Base-by-base conservation (phyloP, 2,888 invertebrate genomes). In the Nasonovia ribisnigri region DNA sequence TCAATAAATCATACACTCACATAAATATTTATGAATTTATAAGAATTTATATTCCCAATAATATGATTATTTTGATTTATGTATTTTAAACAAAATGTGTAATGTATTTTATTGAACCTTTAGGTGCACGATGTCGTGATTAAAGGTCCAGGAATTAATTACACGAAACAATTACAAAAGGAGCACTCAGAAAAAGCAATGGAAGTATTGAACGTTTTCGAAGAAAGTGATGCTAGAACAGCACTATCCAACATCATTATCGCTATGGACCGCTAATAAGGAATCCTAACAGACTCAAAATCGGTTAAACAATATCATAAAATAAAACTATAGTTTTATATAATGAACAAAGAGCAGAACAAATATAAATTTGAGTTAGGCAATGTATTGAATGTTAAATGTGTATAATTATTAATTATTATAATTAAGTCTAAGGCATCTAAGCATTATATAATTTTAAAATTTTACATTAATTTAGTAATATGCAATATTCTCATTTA, bases 221-320 rank as follows among this genome's bases (percentile, higher is more conserved):
- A 98, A 91, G 96, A 97, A 95, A 98, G 97, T 93, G 98, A 98
- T 96, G 98, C 98, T 0, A 96, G 98, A 94, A 98, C 97, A 48
- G 98, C 98, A 0, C 96, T 99, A 92, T 97, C 97, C 92, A 98
- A 98, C 96, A 98, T 99, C 95, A 98, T 98, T 90, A 97, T 97
- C 13, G 89, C 93, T 46, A 90, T 93, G 89, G 42, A 84, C 36
- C 57, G 89, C 48, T 84, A 93, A 84, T 89, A 90, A 93, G 42
- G 29, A 67, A 67, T n/a, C 13, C 60, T 16, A 77, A 77, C 36
- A 8, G 20, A 77, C 20, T 77, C 36, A 77, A 77, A 36, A 20
- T 36, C 8, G 3, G 20, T 77, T 6, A 77, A 36, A 77, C 16
- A 77, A 36, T 36, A 36, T 36, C 20, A 36, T 36, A 20, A 77